These are phyloP conservation scores for Callopanchax toddi DNA, from an alignment of 2,113 vertebrate genomes.

Conservation along the genomic window DNA sequence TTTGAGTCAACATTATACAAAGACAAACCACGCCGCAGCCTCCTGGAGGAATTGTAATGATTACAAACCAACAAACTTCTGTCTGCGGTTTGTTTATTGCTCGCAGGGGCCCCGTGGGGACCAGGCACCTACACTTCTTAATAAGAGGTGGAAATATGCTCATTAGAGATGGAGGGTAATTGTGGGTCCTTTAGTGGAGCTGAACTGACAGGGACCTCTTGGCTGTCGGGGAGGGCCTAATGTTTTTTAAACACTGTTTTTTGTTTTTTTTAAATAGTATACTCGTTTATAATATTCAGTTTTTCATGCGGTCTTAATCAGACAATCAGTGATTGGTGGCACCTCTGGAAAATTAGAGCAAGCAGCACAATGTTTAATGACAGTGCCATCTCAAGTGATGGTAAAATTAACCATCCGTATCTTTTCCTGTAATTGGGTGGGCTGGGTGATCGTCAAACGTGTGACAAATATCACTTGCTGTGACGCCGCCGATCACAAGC, in stretches of 20 bases:
- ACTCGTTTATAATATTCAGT: neutral
- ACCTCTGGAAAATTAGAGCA: neutral
- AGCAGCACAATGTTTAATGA: too few species aligned
- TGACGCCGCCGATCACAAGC: too few species aligned
- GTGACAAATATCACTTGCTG: too few species aligned
- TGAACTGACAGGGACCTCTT: neutral
- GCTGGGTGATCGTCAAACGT: too few species aligned
- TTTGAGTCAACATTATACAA: neutral
- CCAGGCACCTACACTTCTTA: slow-evolving; percentile 28
- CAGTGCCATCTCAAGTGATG: neutral
- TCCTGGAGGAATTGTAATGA: slow-evolving; percentile 29
- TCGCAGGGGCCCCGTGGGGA: slow-evolving; percentile 15
- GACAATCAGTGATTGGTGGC: neutral
- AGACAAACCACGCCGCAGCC: slow-evolving; percentile 3
- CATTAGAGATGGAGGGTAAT: slow-evolving; percentile 35
- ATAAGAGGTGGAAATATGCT: slow-evolving; percentile 32
- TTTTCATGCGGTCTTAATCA: neutral
- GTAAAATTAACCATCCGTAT: neutral
- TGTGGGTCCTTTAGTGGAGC: slow-evolving; percentile 8
- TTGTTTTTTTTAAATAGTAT: neutral
- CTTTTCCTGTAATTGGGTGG: too few species aligned
- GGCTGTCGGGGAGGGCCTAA: neutral
- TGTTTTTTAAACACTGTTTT: neutral
- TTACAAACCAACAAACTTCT: slow-evolving; percentile 31
- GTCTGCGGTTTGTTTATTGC: slow-evolving; percentile 40